These are phyloP conservation scores for Archocentrus centrarchus DNA, from an alignment of 2,113 vertebrate genomes.

Conservation along the genomic window DNA sequence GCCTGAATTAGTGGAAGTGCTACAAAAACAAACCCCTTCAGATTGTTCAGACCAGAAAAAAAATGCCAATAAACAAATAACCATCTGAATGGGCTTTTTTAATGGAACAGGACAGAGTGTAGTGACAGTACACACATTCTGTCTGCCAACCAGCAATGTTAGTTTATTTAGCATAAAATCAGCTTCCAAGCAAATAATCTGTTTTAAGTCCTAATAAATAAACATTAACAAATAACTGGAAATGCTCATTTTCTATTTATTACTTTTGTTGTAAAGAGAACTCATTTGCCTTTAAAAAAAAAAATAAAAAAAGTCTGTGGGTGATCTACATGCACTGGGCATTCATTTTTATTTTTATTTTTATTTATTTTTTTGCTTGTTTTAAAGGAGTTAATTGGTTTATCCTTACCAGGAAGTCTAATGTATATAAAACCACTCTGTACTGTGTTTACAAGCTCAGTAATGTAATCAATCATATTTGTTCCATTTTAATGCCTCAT, in stretches of 20 bases:
- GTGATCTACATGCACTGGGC: not conserved
- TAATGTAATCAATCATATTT: not conserved
- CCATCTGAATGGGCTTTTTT: constrained; percentile 25
- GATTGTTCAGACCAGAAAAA: constrained; percentile 7
- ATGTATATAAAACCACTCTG: not conserved
- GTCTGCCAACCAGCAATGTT: constrained; percentile 26
- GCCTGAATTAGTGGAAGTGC: not conserved
- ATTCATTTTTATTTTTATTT: not conserved
- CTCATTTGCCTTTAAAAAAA: not conserved
- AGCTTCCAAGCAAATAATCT: not conserved
- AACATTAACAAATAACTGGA: constrained; percentile 20
- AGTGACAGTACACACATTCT: not conserved
- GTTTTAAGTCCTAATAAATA: constrained; percentile 1
- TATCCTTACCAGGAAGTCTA: not conserved
- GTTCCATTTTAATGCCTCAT: not conserved
- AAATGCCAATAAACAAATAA: constrained; percentile 1
- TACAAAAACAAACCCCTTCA: constrained; percentile 12
- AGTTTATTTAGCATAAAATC: constrained; percentile 8
- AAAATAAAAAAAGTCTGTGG: not conserved
- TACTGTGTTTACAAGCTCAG: not conserved
- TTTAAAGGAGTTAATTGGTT: not conserved
- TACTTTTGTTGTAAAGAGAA: not conserved
- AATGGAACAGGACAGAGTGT: constrained; percentile 18
- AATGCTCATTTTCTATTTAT: not conserved
- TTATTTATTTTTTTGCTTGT: not conserved